Evolutionary conservation across 2,113 vertebrate species (phyloP).

Genomic region (Speoplatyrhinus poulsoni): DNA sequence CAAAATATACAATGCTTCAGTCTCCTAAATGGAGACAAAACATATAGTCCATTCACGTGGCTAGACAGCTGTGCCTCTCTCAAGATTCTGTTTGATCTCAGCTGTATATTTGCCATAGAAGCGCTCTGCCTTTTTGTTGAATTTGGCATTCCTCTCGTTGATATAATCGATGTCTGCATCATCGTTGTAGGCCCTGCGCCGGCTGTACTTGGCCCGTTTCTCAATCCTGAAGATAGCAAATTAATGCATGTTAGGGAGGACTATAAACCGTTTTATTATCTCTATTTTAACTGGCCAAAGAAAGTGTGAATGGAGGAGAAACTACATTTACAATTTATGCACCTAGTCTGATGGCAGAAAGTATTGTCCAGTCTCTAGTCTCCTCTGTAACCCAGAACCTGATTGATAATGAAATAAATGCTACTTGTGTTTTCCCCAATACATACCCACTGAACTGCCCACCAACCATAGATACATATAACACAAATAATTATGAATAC

Average conservation of each 20-base stretch:
- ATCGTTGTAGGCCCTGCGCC: slow-evolving; percentile 91
- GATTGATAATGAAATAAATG: not conserved
- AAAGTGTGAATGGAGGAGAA: slow-evolving; percentile 47
- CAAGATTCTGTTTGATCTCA: slow-evolving; percentile 97
- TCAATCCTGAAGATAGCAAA: slow-evolving; percentile 83
- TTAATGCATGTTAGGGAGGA: slow-evolving; percentile 37
- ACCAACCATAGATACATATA: not conserved
- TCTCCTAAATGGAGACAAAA: not conserved
- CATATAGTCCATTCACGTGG: not conserved
- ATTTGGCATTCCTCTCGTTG: slow-evolving; percentile 97
- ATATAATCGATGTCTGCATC: slow-evolving; percentile 97
- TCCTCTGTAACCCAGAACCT: slow-evolving; percentile 49
- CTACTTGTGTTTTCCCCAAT: no score
- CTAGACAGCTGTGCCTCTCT: slow-evolving; percentile 93
- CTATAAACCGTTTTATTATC: slow-evolving; percentile 12
- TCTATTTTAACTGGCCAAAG: slow-evolving; percentile 44
- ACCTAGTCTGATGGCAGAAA: slow-evolving; percentile 50
- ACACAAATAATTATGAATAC: not conserved
- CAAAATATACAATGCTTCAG: not conserved
- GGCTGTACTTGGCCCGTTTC: slow-evolving; percentile 92
- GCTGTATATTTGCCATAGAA: slow-evolving; percentile 98
- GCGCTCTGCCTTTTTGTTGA: slow-evolving; percentile 97
- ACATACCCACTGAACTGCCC: no score
- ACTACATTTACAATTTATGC: slow-evolving; percentile 48
- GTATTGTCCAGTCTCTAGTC: slow-evolving; percentile 64